Base-by-base conservation (phyloP, 2,797 vertebrate species). In the Podarcis lilfordi region DNA sequence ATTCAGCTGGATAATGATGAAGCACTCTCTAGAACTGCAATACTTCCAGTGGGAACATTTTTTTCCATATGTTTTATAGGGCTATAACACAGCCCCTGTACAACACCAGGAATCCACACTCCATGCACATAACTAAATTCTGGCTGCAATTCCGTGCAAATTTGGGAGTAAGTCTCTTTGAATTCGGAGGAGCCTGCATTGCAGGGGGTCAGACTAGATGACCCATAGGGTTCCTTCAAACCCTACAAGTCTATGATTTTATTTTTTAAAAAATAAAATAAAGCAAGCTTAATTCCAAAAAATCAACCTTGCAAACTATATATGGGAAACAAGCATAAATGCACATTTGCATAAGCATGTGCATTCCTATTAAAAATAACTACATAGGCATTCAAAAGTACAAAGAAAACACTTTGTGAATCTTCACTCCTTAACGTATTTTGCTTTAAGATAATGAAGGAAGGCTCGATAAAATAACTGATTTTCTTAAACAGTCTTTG, bases 401-500 rank as follows among this genome's bases (percentile, higher is more conserved):
- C 43, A 23, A 75, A 78, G 43, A 59, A 59, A 78, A 25, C 37
- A 50, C 6, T 27, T 25, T 68, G 66, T 13, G 23, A 80, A 37
- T 37, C n/a, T 64, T 32, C 50, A 66, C 3, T 3, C 32, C 19
- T 82, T 40, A 68, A 81, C 1, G 82, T 82, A 80, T 13, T 80
- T 74, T 68, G 23, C 55, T 43, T 32, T 29, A 27, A 50, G 8
- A 17, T 45, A 32, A 64, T 35, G 27, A 37, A 77, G 37, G 9
- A 1, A 90, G 80, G 27, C 64, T 0, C 64, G 43, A 21, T 61
- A 7, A 25, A 93, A 88, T 1, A 79, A 32, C 40, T 77, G 43
- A 55, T 85, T 91, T 89, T 86, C 50, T 72, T 55, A 55, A 69
- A 84, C 50, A 64, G 5, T 29, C 81, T 6, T 66, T 43, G 43